Base-by-base conservation (phyloP, 2,797 vertebrate species). In the Sitta carolinensis region DNA sequence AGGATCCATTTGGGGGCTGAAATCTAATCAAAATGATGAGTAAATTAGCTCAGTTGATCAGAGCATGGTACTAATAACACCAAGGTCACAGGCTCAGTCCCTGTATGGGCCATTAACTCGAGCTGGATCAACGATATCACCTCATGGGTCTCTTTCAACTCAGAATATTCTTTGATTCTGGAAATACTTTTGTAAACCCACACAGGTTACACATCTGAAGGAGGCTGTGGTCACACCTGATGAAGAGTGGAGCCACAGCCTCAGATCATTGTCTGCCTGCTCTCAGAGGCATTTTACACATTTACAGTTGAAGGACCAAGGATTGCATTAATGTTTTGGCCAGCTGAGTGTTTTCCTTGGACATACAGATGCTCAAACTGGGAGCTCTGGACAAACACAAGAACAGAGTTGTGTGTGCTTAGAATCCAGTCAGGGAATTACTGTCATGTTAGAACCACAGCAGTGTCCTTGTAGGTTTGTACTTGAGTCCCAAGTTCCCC, bases 261-360 rank as follows among this genome's bases (percentile, higher is more conserved):
- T 64, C 17, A 16, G 32, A 7, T 57, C 25, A 14, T n/a, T 20
- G 0, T 36, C 34, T 45, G 0, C 16, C 13, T 86, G 40, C 58
- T 76, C 2, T 89, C 43, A 54, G 51, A 89, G 40, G 16, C 17
- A n/a, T 40, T 85, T 85, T n/a, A 55, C 26, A 25, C 32, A 27
- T 55, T 43, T 13, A 63, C 16, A 87, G 32, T 19, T 34, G 23
- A 40, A 73, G 43, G 32, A 36, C 18, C 23, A 38, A 72, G 66
- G 43, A 13, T 0, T 69, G 62, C 23, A 20, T 48, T 55, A 27
- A n/a, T 77, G n/a, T 79, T 87, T 63, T 3, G 16, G 13, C 38
- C 50, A 54, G 38, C 22, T 72, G 32, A 57, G 10, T 75, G 4
- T 84, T 72, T 78, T 78, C 25, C 15, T 57, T 74, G n/a, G 13